These are phyloP conservation scores for Lepus townsendii DNA, from an alignment of 2,797 vertebrate genomes.

Conservation along the genomic window DNA sequence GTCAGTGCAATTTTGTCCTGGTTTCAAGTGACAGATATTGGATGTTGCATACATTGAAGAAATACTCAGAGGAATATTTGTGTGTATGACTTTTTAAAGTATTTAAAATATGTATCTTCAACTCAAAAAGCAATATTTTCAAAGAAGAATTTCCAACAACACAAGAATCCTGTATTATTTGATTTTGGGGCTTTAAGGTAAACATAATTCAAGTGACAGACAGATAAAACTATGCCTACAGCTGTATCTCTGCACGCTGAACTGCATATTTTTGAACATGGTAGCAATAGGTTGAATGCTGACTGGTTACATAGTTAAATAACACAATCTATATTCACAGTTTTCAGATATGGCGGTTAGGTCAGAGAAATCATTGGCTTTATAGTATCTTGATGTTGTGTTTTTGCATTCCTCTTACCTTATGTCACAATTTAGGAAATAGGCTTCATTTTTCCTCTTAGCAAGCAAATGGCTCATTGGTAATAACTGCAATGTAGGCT, in stretches of 20 bases:
- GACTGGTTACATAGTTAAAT: neutral
- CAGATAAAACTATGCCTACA: neutral
- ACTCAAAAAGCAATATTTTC: neutral
- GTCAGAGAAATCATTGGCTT: constrained; percentile 10
- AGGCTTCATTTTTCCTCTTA: constrained; percentile 69
- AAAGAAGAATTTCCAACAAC: constrained; percentile 22
- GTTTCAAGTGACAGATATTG: constrained; percentile 48
- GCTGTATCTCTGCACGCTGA: neutral
- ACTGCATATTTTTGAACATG: neutral
- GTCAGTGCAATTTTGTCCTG: constrained; percentile 45
- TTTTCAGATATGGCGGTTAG: neutral
- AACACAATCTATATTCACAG: constrained; percentile 44
- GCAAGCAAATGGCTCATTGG: constrained; percentile 57
- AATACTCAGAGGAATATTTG: neutral
- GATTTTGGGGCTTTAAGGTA: constrained; percentile 71
- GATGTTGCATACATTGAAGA: neutral
- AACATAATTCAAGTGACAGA: constrained; percentile 37
- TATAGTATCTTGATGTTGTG: constrained; percentile 47
- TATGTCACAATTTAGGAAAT: constrained; percentile 55
- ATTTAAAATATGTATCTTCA: constrained; percentile 54
- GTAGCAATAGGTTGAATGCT: constrained; percentile 1
- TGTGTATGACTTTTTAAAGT: constrained; percentile 8
- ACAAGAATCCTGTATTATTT: neutral
- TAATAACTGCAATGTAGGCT: constrained; percentile 70
- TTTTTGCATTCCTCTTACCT: constrained; percentile 33